Base-by-base conservation (phyloP, 2,888 invertebrate species). In the Ephialtes manifestator region DNA sequence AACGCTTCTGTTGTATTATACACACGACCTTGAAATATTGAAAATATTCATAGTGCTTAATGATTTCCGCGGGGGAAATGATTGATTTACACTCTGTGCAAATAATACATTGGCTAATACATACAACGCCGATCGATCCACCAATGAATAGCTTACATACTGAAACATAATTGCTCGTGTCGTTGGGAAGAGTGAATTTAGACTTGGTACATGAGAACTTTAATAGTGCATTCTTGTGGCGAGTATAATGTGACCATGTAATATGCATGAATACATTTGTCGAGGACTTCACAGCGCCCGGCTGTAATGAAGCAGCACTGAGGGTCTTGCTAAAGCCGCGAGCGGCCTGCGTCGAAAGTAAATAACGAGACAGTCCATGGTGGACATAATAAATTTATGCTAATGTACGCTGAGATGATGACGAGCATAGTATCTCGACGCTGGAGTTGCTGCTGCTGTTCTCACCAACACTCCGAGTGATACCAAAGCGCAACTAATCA, bases 221-320 rank as follows among this genome's bases (percentile, higher is more conserved):
- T 82, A 67, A 71, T 71, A 60, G 78, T 55, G 55, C 51, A 72
- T 80, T 75, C 71, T 79, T 76, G 71, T 11, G 51, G 67, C 71
- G 75, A 70, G 55, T 55, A 74, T 53, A 65, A 48, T 71, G 55
- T 35, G 31, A 20, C 39, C 39, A 51, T 79, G 75, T 72, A 71
- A 79, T 71, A 79, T 79, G 79, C 85, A 76, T 75, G 81, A 75
- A 85, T 79, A 79, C 75, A 79, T 82, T 82, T 65, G 71, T 85
- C 76, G 80, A 67, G 71, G 72, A 46, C 20, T 70, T 72, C 48
- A 24, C 58, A 67, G 74, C 53, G 11, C 55, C 39, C 75, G 18
- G 55, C n/a, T 48, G 15, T 60, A 39, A 24, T 48, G 24, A 63
- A 35, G 20, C 18, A 18, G 46, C 58, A 48, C 31, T 68, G 58